Conservation (phyloP, 2,113 vertebrate genomes). For the Ictalurus furcatus region DNA sequence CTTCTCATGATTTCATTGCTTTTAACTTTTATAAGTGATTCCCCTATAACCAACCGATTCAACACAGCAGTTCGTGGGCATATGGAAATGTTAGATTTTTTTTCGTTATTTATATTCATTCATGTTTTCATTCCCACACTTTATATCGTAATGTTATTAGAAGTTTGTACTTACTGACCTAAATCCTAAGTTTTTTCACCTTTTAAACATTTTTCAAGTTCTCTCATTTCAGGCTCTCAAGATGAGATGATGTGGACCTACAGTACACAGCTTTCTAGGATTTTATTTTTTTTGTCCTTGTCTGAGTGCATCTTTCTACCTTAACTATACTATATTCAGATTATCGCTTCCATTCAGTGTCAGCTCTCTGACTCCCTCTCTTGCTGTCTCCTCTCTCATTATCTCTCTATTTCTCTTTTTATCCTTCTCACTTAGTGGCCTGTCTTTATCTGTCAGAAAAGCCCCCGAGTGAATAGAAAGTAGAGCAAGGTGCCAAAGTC, state of each 20-base stretch:
- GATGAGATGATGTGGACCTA: background rate
- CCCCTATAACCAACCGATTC: background rate
- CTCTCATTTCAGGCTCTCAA: background rate
- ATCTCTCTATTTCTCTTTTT: constrained; percentile 30
- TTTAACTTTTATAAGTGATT: background rate
- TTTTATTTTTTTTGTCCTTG: background rate
- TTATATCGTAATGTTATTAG: background rate
- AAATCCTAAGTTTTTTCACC: background rate
- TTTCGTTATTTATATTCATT: background rate
- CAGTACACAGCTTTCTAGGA: background rate
- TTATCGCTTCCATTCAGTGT: constrained; percentile 17
- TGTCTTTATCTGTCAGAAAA: constrained; percentile 24
- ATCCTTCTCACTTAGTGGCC: constrained; percentile 7
- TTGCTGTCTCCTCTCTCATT: constrained; percentile 13
- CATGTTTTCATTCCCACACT: background rate
- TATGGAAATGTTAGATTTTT: background rate
- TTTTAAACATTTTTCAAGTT: background rate
- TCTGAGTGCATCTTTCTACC: background rate
- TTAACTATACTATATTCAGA: constrained; percentile 4
- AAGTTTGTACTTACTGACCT: background rate
- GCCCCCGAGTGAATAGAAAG: constrained; percentile 21
- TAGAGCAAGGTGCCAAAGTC: constrained; percentile 25
- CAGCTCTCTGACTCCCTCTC: background rate
- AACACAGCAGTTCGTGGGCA: background rate
- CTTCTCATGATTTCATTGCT: background rate